phyloP scores from a whole-genome alignment of 2,797 vertebrate genomes.

The Anolis apletophallus region DNA sequence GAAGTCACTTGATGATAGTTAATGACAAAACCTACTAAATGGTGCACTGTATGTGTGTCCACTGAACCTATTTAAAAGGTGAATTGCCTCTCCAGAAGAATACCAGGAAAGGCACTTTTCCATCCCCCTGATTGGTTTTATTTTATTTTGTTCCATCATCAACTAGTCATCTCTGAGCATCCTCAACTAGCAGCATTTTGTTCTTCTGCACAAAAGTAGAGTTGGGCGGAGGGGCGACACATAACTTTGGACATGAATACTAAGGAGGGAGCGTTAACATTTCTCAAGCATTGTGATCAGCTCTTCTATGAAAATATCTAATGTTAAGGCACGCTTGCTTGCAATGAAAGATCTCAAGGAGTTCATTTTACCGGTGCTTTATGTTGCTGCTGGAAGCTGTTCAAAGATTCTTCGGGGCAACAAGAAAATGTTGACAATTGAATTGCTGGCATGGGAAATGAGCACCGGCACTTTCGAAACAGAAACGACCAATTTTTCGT shows the following conservation, averaged over 20 bases:
- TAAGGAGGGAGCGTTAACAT: no score
- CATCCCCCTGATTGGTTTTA: no score
- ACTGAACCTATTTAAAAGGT: no score
- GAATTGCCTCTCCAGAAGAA: no score
- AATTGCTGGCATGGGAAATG: conserved; percentile 44
- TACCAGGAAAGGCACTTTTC: no score
- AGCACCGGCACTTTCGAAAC: conserved; percentile 42
- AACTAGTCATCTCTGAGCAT: background rate
- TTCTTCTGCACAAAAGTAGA: background rate
- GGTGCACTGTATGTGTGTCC: no score
- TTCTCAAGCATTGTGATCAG: background rate
- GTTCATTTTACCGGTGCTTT: background rate
- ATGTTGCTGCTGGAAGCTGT: background rate
- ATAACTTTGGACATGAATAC: background rate
- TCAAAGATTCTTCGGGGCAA: conserved; percentile 27
- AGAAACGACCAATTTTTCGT: no score
- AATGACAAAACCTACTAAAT: no score
- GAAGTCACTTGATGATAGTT: no score
- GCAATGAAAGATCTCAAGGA: background rate
- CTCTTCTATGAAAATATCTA: background rate
- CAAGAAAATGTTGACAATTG: conserved; percentile 36
- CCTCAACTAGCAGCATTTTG: background rate
- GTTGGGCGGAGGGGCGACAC: no score
- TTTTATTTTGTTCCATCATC: no score
- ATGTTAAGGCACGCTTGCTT: background rate